A percentile compares a stretch with the other conserved stretches of the same genome.
Evolutionary conservation across 2,888 invertebrate genomes (phyloP).

Genomic region (Linnaemya tessellans): DNA sequence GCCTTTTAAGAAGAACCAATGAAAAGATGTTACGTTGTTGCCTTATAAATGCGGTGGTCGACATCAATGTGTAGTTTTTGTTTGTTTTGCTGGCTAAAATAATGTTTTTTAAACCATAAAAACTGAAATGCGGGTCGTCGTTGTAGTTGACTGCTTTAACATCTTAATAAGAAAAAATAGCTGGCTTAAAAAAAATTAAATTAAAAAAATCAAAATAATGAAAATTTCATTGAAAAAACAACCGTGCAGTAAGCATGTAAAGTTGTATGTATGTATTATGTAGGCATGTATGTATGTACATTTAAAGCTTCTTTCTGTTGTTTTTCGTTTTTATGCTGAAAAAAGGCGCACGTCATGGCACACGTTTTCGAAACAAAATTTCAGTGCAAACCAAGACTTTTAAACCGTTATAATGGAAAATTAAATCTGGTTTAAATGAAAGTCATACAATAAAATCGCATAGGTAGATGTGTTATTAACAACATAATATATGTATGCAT

Average conservation of each 20-base stretch:
- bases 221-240: slow-evolving; percentile 62
- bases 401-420: slow-evolving; percentile 62
- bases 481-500: not conserved
- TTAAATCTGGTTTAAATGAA: slow-evolving; percentile 56
- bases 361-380: slow-evolving; percentile 49
- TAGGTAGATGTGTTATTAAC: not conserved
- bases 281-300: slow-evolving; percentile 38
- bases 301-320: slow-evolving; percentile 45
- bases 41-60: slow-evolving; percentile 70
- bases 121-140: slow-evolving; percentile 50
- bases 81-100: slow-evolving; percentile 29
- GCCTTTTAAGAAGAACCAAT: slow-evolving; percentile 35
- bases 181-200: slow-evolving; percentile 49
- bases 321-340: slow-evolving; percentile 23
- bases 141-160: slow-evolving; percentile 51
- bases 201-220: slow-evolving; percentile 12
- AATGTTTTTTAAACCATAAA: slow-evolving; percentile 63
- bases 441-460: slow-evolving; percentile 36
- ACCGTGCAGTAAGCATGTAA: not conserved
- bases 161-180: slow-evolving; percentile 63
- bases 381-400: slow-evolving; percentile 50
- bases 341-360: slow-evolving; percentile 66
- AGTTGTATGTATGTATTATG: not conserved
- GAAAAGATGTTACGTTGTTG: slow-evolving; percentile 55
- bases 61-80: slow-evolving; percentile 46